phyloP scores from a whole-genome alignment of 2,113 vertebrate species.

The Saguinus imperator region DNA sequence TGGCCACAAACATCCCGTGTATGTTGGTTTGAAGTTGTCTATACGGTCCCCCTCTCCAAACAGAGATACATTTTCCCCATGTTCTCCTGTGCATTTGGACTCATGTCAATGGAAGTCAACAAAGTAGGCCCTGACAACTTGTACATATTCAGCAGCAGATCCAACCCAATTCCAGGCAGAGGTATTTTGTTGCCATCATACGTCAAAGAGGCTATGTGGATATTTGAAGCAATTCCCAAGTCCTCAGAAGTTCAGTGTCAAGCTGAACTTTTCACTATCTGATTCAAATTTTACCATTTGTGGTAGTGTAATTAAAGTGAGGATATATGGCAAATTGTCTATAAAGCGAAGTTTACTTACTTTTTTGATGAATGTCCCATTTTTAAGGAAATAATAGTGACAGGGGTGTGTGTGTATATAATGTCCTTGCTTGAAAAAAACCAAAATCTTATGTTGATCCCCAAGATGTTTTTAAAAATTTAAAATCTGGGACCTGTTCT shows the following conservation, averaged over 20 bases:
- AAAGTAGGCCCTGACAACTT: neutral
- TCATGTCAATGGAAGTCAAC: neutral
- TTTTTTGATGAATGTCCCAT: neutral
- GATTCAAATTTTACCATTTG: neutral
- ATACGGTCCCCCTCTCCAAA: neutral
- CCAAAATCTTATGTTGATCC: neutral
- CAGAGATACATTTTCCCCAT: neutral
- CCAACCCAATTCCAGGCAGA: neutral
- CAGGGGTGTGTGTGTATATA: neutral
- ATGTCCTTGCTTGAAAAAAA: neutral
- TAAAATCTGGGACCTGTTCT: neutral
- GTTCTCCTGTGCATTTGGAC: neutral
- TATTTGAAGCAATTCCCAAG: neutral
- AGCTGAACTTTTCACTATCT: neutral
- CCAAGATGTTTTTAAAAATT: neutral
- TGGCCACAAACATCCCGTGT: neutral
- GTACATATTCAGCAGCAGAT: neutral
- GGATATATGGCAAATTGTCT: neutral
- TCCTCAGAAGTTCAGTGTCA: neutral
- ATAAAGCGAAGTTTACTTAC: neutral
- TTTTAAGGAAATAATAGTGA: constrained; percentile 2
- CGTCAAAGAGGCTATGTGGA: neutral
- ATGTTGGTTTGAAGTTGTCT: neutral
- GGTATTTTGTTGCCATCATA: neutral
- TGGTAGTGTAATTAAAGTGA: neutral